Base-by-base conservation (phyloP, 2,888 invertebrate genomes). In the Drosophila atroscutellata region DNA sequence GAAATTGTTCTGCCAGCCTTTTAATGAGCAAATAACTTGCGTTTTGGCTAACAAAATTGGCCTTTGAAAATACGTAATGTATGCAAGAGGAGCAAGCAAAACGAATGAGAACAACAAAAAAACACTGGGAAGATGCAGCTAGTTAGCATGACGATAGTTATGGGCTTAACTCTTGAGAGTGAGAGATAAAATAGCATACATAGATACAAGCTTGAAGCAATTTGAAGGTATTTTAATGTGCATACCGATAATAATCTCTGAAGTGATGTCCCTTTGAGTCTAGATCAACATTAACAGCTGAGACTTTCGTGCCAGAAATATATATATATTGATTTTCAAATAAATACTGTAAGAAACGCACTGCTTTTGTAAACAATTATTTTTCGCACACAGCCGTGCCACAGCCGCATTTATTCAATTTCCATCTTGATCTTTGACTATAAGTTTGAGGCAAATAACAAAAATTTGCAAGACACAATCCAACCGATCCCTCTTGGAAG, bases 11-110 rank as follows among this genome's bases (percentile, higher is more conserved):
- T 32, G 34, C 64, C 63, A 54, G 67, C 68, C 74, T 45, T 86
- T 86, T 80, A 84, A 84, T 88, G 86, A 86, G 86, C 86, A 72
- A 72, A 86, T 77, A 83, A 73, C 72, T 81, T 71, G 81, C 68
- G 58, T 80, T 81, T 79, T 34, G 71, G 50, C 67, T 62, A 71
- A 79, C 77, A 34, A 71, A 78, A 75, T 76, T 72, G 85, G 72
- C 51, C 72, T 60, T 61, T 56, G 69, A 72, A 71, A 73, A 67
- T 50, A 51, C 47, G 63, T 81, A 86, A 81, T 73, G 58, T 78
- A 78, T 83, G 87, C 84, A 83, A 58, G 56, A 26, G 49, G 67
- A 73, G 50, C 54, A 61, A 55, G 9, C n/a, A 13, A 51, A 34
- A 28, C 39, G 13, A 47, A 20, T 30, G 50, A 55, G 28, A 26